Base-by-base conservation (phyloP, 2,888 invertebrate genomes). In the Caenorhabditis afra region DNA sequence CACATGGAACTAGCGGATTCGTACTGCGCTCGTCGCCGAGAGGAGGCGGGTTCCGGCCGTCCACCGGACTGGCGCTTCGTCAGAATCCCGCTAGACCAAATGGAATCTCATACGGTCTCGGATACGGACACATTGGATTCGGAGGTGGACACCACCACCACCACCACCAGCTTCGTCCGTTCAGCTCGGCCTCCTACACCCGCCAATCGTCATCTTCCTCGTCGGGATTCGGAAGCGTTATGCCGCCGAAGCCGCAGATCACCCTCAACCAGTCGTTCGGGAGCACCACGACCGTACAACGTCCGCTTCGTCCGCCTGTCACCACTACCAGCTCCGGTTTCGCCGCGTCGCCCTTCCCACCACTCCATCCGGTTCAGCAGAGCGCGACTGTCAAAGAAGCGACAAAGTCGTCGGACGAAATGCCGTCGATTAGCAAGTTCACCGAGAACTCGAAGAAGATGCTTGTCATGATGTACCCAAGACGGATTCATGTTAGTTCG, bases 351-450 rank as follows among this genome's bases (percentile, higher is more conserved):
- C n/a, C n/a, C n/a, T n/a, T n/a, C n/a, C n/a, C n/a, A n/a, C n/a
- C n/a, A n/a, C n/a, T n/a, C n/a, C n/a, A n/a, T n/a, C 29, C 29
- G 3, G 7, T 23, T 52, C 50, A 29, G n/a, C 14, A 23, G 14
- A 16, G 18, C 12, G 44, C 8, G 5, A 23, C 50, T 16, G 35
- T 44, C 18, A 64, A 57, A 39, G 37, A 39, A 3, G 4, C 52
- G 18, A 16, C 45, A 18, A 52, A 41, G 8, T 3, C 58, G 1
- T 41, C 29, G 29, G 7, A 47, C 12, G 5, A 29, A 11, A 55
- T 67, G 16, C 75, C 75, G 23, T 75, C 75, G 5, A 67, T 75
- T 39, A 61, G 49, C 3, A 61, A 75, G 20, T 75, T 61, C 20
- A 23, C 66, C 5, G 62, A 75, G 8, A 66, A 75, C 8, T 16